Evolutionary conservation across 2,797 vertebrate species (phyloP), one percentile per base, ranked within the genome.

Genomic region (Chelon labrosus): DNA sequence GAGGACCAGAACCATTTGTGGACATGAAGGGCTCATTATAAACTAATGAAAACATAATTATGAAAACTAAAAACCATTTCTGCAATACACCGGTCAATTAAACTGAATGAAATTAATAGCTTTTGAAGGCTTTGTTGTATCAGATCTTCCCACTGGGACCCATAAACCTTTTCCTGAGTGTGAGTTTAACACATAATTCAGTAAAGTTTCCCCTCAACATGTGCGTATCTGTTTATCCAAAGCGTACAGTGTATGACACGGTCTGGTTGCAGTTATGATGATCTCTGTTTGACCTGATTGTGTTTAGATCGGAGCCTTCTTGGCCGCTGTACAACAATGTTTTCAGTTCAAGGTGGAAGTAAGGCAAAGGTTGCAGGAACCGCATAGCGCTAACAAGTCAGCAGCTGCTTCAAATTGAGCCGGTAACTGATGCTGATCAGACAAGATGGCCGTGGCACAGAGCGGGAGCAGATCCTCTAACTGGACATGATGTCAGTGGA

Each of bases 401-500:
- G 58, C 84, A 85, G 84, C 85, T 89, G 85, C 75, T 85, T 77
- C 60, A 68, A 5, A 82, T 84, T 64, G 70, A 69, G 55, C 13
- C 57, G 1, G 10, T 35, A 51, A 77, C 71, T 72, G 67, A 82
- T 53, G 62, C 53, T 58, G 79, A 85, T 83, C 52, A 20, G 22
- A 64, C 19, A 42, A 66, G 72, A 86, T 65, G 73, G 74, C 22
- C 46, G 39, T 52, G 81, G 66, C 67, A 61, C 56, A 41, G 65
- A 82, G 74, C 25, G 3, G 46, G 57, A 79, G 75, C 60, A 65
- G 81, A 86, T 73, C 74, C 55, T 68, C 62, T 49, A 13, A 74
- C 70, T 86, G 78, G 61, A 80, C 70, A 80, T 90, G 88, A 91
- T 79, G 88, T 91, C 90, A 91, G 70, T 90, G 89, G 82, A 90